Evolutionary conservation across 2,113 vertebrate species (phyloP).

Genomic region (Cyprinodon tularosa): DNA sequence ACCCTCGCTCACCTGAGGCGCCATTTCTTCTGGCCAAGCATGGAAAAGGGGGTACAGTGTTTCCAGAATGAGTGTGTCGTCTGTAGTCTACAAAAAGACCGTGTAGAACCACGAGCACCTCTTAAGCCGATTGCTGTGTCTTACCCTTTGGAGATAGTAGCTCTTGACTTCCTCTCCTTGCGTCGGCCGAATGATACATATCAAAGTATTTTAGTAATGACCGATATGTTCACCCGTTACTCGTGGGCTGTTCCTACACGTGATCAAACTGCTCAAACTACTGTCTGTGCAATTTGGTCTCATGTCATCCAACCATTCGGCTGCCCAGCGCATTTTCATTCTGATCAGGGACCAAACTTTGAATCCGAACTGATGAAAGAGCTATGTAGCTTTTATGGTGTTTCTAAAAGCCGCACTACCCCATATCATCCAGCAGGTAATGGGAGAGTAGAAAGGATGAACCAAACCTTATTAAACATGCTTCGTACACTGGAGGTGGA

Average conservation of each 20-base stretch:
- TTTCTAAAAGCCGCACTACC: not conserved
- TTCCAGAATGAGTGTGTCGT: not conserved
- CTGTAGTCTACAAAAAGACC: not conserved
- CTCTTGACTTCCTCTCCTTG: not conserved
- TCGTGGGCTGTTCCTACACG: not conserved
- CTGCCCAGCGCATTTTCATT: not conserved
- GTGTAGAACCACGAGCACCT: not conserved
- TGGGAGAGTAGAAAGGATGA: not conserved
- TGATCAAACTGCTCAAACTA: constrained; percentile 11
- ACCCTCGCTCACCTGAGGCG: not conserved
- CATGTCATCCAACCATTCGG: constrained; percentile 5
- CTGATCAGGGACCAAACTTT: not conserved
- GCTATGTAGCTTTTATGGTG: not conserved
- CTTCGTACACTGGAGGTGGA: not conserved
- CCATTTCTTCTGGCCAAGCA: not conserved
- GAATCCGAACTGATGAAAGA: not conserved
- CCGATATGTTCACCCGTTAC: not conserved
- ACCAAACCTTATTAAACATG: not conserved
- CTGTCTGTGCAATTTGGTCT: not conserved
- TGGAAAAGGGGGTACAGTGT: not conserved
- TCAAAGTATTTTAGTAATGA: not conserved
- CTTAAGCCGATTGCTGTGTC: not conserved
- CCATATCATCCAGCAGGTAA: constrained; percentile 14
- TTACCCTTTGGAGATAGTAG: not conserved
- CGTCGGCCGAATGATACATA: not conserved